A percentile compares a stretch with the other conserved stretches of the same genome.
Conservation (phyloP, 1,140 invertebrate species). For the Octopus bimaculoides region DNA sequence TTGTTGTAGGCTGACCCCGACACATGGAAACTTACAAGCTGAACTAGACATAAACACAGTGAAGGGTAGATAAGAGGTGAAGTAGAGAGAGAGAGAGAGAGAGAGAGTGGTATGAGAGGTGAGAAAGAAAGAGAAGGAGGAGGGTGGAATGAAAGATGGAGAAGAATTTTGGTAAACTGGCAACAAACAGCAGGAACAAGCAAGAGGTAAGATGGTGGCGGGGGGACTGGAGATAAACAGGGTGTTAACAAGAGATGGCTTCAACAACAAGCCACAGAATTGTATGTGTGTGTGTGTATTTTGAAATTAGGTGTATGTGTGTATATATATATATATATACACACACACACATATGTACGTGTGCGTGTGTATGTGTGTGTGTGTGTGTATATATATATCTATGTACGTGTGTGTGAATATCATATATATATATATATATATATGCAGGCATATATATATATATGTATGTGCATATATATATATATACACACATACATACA, state of each 20-base stretch:
- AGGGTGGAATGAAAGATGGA: background rate
- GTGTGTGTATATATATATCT: too few relatives aligned
- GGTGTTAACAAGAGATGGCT: background rate
- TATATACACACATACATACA: too few relatives aligned
- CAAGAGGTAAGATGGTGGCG: background rate
- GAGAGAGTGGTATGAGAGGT: background rate
- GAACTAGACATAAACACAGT: background rate
- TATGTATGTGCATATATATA: too few relatives aligned
- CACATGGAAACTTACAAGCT: background rate
- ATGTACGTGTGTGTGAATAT: too few relatives aligned
- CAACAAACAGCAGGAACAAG: slow-evolving; percentile 1
- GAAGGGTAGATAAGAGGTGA: background rate
- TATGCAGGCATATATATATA: too few relatives aligned
- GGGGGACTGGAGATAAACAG: background rate
- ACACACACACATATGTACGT: too few relatives aligned
- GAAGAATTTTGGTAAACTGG: too few relatives aligned
- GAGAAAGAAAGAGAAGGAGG: background rate
- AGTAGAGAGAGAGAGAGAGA: background rate
- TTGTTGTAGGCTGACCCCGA: background rate
- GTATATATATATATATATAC: too few relatives aligned
- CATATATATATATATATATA: too few relatives aligned
- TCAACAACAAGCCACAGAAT: background rate
- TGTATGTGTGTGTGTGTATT: too few relatives aligned
- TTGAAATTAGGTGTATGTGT: too few relatives aligned
- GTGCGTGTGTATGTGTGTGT: too few relatives aligned